Evolutionary conservation across 1,140 invertebrate genomes (phyloP), one percentile per base, ranked within the genome.

Genomic region (Camponotus vicinus): DNA sequence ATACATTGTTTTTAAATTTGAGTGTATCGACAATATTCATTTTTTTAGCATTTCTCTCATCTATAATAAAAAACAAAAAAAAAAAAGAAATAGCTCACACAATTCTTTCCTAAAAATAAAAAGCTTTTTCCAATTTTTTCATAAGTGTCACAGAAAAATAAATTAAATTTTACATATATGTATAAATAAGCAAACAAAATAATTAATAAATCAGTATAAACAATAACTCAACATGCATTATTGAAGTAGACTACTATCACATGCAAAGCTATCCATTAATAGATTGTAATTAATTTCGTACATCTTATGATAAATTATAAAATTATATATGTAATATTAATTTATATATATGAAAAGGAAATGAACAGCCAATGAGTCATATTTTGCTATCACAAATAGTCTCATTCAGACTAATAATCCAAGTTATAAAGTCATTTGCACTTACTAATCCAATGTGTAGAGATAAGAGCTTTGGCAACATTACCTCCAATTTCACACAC

Each of bases 121-220:
- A 61, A 3, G 8, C 57, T 61, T 61, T 32, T 61, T 27, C 21
- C 21, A 59, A 59, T 69, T 42, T 67, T 70, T 70, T 6, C 6
- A 55, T 0, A 34, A 34, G 18, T 45, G 0, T 69, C 13, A 15
- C 11, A 49, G 8, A 71, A 70, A 1, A 8, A 3, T 9, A 69
- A 52, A 71, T 71, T 55, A 37, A 55, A 71, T 34, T 55, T 34
- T n/a, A 13, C 15, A 52, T 71, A 37, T 71, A 34, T 71, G 34
- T n/a, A n/a, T 71, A 11, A 52, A 3, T 3, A 49, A 70, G n/a
- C 15, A 70, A 40, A 64, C 13, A n/a, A 67, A 45, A 49, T 8
- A 32, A 70, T 27, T 27, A 27, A 27, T 27, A 27, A 27, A 27
- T 27, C 27, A 27, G 2, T 49, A 15, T 49, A 52, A 13, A 32